These are phyloP conservation scores for Apomyelois bistriatella DNA, from an alignment of 2,888 invertebrate genomes.

Conservation along the genomic window DNA sequence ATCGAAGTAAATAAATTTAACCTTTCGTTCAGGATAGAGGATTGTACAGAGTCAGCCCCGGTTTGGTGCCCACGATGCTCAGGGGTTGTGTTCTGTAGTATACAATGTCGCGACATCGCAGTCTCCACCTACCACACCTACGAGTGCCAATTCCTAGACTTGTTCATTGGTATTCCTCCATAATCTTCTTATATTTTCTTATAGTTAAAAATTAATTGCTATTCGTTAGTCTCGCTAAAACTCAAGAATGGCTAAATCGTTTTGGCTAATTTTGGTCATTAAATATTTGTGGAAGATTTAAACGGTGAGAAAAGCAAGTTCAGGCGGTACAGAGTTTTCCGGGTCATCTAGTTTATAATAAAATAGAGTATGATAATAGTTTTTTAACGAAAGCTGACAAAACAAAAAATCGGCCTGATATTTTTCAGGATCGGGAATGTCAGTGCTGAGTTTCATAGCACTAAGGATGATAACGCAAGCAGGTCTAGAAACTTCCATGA, in stretches of 20 bases:
- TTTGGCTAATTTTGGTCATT: too few relatives aligned
- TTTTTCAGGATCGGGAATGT: slow-evolving; percentile 86
- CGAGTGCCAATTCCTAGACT: slow-evolving; percentile 87
- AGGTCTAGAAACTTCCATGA: slow-evolving; percentile 66
- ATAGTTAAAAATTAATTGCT: too few relatives aligned
- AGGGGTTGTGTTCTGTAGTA: slow-evolving; percentile 87
- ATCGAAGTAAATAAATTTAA: background rate
- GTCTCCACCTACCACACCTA: slow-evolving; percentile 84
- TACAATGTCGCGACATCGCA: slow-evolving; percentile 83
- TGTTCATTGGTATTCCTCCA: slow-evolving; percentile 82
- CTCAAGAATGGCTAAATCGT: too few relatives aligned
- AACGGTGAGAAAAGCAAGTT: too few relatives aligned
- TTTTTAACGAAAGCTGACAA: too few relatives aligned
- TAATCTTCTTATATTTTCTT: background rate
- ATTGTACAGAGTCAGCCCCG: slow-evolving; percentile 72
- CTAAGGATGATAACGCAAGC: slow-evolving; percentile 88
- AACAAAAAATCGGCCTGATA: background rate
- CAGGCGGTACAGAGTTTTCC: too few relatives aligned
- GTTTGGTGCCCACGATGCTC: slow-evolving; percentile 87
- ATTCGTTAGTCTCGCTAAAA: too few relatives aligned
- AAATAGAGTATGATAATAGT: too few relatives aligned
- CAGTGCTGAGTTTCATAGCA: slow-evolving; percentile 87
- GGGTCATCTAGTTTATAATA: too few relatives aligned
- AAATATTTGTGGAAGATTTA: too few relatives aligned
- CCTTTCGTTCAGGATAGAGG: slow-evolving; percentile 40